Evolutionary conservation across 2,113 vertebrate species (phyloP).

Genomic region (Campylorhamphus procurvoides): DNA sequence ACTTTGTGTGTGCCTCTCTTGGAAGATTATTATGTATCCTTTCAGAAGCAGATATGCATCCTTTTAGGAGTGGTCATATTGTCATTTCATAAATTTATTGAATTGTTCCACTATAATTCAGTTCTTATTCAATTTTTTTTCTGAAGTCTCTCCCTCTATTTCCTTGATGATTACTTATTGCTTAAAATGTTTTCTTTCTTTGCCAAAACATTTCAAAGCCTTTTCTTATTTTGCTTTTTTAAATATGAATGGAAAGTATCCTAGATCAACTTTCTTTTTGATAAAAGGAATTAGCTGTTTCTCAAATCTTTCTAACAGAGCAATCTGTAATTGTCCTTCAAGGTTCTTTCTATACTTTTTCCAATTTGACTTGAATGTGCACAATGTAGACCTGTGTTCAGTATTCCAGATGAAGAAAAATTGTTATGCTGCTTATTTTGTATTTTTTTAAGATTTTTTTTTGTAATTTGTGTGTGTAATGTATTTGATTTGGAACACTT

Average conservation of each 20-base stretch:
- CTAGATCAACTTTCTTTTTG: not conserved
- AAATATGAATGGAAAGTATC: not conserved
- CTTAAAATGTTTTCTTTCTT: not conserved
- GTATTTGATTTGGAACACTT: not conserved
- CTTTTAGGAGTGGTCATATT: not conserved
- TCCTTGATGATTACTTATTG: not conserved
- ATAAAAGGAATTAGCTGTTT: not conserved
- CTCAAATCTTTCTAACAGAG: not conserved
- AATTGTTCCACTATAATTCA: not conserved
- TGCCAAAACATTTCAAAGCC: not conserved
- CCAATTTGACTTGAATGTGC: not conserved
- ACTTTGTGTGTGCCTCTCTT: not conserved
- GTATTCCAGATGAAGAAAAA: not conserved
- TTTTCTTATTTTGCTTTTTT: not conserved
- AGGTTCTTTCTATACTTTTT: not conserved
- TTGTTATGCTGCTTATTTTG: slow-evolving; percentile 27
- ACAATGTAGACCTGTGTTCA: not conserved
- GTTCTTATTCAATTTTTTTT: not conserved
- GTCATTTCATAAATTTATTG: not conserved
- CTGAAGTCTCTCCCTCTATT: not conserved
- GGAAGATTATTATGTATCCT: not conserved
- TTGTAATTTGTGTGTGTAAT: not conserved
- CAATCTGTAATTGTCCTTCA: not conserved
- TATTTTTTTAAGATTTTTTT: not conserved
- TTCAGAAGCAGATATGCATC: not conserved